phyloP scores from a whole-genome alignment of 2,797 vertebrate species.

The Clarias pachynema region DNA sequence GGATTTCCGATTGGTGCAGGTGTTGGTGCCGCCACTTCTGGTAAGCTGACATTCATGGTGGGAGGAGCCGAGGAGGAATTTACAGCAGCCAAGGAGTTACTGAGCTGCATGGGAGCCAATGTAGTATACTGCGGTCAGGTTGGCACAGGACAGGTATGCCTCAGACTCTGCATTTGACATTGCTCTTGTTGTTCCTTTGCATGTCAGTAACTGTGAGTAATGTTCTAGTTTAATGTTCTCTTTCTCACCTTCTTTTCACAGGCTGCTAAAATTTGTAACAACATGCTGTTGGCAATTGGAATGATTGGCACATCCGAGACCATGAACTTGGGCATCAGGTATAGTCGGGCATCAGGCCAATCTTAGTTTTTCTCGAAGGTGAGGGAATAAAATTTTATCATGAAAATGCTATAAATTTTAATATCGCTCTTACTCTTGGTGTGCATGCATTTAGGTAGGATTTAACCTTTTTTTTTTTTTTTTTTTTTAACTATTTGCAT shows the following conservation, averaged over 20 bases:
- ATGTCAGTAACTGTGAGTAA: not conserved
- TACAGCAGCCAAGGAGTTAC: conserved; percentile 89
- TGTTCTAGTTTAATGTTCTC: conserved; percentile 11
- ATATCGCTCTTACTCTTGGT: not conserved
- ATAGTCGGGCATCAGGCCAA: conserved; percentile 47
- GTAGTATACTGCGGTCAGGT: conserved; percentile 94
- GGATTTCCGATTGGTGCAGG: conserved; percentile 71
- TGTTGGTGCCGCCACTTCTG: conserved; percentile 92
- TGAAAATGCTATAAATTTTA: not conserved
- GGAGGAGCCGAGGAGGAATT: conserved; percentile 95
- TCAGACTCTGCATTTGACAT: not conserved
- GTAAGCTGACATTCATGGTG: conserved; percentile 98
- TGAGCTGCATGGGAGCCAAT: conserved; percentile 94
- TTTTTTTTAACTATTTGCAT: not conserved
- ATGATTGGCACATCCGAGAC: conserved; percentile 98
- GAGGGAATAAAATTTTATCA: not conserved
- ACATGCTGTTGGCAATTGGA: conserved; percentile 96
- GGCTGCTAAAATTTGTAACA: conserved; percentile 99
- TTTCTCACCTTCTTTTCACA: conserved; percentile 64
- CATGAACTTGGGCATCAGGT: conserved; percentile 99
- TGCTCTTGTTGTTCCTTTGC: not conserved
- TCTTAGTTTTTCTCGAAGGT: not conserved
- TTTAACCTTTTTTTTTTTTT: not conserved
- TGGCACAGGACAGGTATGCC: conserved; percentile 91
- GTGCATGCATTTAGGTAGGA: not conserved